Percentiles rank a stretch among this genome's conserved stretches.
Conservation (phyloP, 2,113 vertebrate species). For the Hiodon alosoides region DNA sequence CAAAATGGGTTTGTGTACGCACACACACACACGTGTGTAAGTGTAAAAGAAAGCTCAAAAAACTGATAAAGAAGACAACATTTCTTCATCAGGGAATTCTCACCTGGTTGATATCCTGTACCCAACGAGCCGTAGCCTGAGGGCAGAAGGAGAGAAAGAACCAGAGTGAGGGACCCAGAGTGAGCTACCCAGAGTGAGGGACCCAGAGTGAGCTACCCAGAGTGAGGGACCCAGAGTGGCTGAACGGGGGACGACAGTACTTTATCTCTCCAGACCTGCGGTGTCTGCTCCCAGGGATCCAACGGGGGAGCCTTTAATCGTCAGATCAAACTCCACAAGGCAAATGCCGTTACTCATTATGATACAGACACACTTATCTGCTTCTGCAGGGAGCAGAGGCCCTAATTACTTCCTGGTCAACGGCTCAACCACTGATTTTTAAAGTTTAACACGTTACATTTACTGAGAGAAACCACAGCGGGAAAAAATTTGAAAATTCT, state of each 20-base stretch:
- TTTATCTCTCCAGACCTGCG: not conserved
- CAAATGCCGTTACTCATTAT: not conserved
- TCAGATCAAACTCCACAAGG: no score
- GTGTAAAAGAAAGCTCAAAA: not conserved
- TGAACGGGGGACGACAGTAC: no score
- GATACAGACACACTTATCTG: slow-evolving; percentile 20
- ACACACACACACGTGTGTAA: not conserved
- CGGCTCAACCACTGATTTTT: not conserved
- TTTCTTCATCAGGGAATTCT: slow-evolving; percentile 5
- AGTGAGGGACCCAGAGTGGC: no score
- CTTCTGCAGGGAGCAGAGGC: slow-evolving; percentile 21
- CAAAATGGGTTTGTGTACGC: not conserved
- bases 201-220: no score
- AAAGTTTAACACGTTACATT: not conserved
- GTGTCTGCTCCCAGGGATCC: no score
- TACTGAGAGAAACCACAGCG: not conserved
- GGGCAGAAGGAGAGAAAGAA: not conserved
- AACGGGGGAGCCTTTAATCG: no score
- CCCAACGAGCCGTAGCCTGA: slow-evolving; percentile 61
- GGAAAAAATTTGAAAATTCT: no score
- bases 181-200: not conserved
- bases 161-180: not conserved
- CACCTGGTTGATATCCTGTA: slow-evolving; percentile 55
- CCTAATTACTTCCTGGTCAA: not conserved
- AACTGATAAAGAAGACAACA: not conserved